Conservation (phyloP, 2,113 vertebrate species). For the Neogale vison region DNA sequence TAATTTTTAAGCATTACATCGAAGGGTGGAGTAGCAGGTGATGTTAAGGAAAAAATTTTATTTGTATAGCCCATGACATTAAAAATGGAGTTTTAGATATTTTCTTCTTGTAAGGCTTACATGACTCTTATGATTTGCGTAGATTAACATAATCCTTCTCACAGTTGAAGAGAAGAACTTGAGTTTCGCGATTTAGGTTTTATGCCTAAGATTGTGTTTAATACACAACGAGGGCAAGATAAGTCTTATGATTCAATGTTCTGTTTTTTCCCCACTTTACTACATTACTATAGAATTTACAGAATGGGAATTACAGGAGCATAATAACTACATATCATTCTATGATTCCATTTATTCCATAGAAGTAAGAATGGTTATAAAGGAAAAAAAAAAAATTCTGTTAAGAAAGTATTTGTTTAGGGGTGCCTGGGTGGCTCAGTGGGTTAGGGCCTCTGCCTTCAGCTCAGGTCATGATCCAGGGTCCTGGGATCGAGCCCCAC, state of each 20-base stretch:
- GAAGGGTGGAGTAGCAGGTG: neutral
- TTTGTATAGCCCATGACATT: neutral
- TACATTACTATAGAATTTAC: neutral
- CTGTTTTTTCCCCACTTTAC: neutral
- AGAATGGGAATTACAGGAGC: neutral
- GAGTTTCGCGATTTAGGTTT: neutral
- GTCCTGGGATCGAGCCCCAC: too few relatives aligned
- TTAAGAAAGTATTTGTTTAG: neutral
- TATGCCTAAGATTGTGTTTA: neutral
- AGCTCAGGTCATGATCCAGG: too few relatives aligned
- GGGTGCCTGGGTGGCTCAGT: too few relatives aligned
- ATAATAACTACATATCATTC: neutral
- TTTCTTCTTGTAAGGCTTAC: neutral
- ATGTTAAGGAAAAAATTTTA: neutral
- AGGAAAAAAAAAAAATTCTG: neutral
- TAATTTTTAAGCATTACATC: neutral
- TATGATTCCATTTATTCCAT: neutral
- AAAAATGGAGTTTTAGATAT: neutral
- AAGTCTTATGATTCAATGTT: neutral
- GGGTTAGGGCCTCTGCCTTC: too few relatives aligned
- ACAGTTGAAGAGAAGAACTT: neutral
- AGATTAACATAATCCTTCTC: neutral
- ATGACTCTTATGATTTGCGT: neutral
- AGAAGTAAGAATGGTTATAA: neutral
- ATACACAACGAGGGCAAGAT: neutral